Percentiles rank a stretch among this genome's conserved stretches.
Evolutionary conservation across 1,140 invertebrate species (phyloP).

Genomic region (Cydia pomonella): DNA sequence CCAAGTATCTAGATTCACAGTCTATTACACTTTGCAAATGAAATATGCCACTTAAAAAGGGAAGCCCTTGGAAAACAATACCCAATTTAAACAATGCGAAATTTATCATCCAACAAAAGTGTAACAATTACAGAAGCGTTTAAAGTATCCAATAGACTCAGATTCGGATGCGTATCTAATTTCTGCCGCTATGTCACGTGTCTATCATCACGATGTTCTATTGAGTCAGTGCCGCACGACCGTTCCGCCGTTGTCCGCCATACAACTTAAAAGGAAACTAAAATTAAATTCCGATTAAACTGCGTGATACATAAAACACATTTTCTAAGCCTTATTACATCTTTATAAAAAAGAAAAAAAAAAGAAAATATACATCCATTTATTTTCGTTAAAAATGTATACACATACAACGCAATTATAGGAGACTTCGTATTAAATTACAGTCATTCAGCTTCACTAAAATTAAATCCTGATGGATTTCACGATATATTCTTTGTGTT

Average conservation of each 20-base stretch:
- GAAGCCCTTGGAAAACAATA: background rate
- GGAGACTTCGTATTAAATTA: background rate
- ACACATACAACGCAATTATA: background rate
- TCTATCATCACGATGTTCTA: constrained; percentile 44
- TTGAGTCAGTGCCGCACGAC: constrained; percentile 42
- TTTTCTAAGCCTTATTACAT: constrained; percentile 28
- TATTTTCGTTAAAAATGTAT: background rate
- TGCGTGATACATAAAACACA: constrained; percentile 39
- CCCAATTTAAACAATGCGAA: background rate
- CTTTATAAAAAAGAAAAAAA: background rate
- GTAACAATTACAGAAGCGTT: constrained; percentile 11
- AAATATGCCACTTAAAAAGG: background rate
- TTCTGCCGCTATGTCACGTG: constrained; percentile 39
- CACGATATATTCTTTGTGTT: background rate
- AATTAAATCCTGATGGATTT: background rate
- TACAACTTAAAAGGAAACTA: constrained; percentile 41
- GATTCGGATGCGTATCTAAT: constrained; percentile 37
- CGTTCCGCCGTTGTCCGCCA: constrained; percentile 39
- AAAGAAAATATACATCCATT: too few species aligned
- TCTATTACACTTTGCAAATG: constrained; percentile 43
- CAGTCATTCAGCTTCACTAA: background rate
- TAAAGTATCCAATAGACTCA: background rate
- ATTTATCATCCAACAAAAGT: background rate
- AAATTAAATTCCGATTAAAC: constrained; percentile 44
- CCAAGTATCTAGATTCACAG: constrained; percentile 48